Evolutionary conservation across 37 sponge, comb jelly and placozoan species (phyloP).

Genomic region (Oopsacas minuta): DNA sequence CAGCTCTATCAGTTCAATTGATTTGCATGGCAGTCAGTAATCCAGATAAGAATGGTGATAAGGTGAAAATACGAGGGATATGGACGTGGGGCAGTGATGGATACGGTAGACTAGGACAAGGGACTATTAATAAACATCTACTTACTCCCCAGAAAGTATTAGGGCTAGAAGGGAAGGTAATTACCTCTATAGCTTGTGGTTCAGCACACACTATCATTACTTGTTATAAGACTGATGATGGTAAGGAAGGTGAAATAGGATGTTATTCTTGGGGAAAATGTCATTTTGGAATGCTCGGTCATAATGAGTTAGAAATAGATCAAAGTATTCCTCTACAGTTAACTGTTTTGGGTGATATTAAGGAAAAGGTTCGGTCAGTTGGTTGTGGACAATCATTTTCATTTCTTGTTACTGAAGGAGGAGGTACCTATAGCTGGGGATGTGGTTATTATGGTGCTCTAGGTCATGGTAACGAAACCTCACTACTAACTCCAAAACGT

Average conservation of each 20-base stretch:
- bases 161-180: not conserved
- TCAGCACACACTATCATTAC: slow-evolving; percentile 41
- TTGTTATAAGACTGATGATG: slow-evolving; percentile 16
- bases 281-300: slow-evolving; percentile 66
- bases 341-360: slow-evolving; percentile 38
- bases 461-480: slow-evolving; percentile 40
- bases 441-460: slow-evolving; percentile 44
- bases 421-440: slow-evolving; percentile 65
- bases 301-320: slow-evolving; percentile 40
- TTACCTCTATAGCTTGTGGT: slow-evolving; percentile 25
- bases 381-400: slow-evolving; percentile 47
- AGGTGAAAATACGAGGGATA: not conserved
- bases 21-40: too few species aligned
- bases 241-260: not conserved
- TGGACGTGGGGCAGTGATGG: slow-evolving; percentile 65
- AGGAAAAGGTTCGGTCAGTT: slow-evolving; percentile 14
- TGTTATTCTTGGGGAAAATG: slow-evolving; percentile 62
- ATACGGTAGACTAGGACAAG: slow-evolving; percentile 49
- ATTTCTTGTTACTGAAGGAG: slow-evolving; percentile 29
- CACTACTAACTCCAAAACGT: slow-evolving; percentile 32
- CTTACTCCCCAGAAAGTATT: slow-evolving; percentile 21
- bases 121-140: slow-evolving; percentile 40
- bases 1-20: too few species aligned
- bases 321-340: slow-evolving; percentile 27
- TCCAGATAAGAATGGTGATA: too few species aligned